These are phyloP conservation scores for Tenthredo mesomela DNA, from an alignment of 2,888 invertebrate genomes.

Conservation along the genomic window DNA sequence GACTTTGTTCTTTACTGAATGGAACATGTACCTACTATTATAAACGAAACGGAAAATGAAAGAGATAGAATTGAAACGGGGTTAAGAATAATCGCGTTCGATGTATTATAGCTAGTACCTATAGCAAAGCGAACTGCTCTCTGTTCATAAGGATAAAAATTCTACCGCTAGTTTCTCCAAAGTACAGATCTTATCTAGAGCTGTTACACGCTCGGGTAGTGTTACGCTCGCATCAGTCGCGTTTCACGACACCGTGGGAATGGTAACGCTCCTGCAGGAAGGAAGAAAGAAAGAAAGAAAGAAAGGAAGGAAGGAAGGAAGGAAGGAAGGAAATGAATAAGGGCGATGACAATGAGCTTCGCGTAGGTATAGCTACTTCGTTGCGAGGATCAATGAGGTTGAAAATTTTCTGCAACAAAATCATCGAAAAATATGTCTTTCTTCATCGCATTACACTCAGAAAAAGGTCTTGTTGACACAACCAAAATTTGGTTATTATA, in stretches of 20 bases:
- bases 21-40: not conserved
- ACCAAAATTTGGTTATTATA: too few species aligned
- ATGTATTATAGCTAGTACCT: not conserved
- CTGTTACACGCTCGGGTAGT: conserved; percentile 51
- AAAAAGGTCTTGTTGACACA: too few species aligned
- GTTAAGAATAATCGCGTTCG: not conserved
- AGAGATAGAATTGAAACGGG: not conserved
- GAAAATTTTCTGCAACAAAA: too few species aligned
- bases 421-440: too few species aligned
- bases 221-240: conserved; percentile 52
- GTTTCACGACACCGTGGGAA: conserved; percentile 52
- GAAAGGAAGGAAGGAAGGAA: too few species aligned
- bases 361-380: too few species aligned
- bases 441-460: too few species aligned
- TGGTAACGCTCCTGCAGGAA: conserved; percentile 38
- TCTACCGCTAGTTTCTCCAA: conserved; percentile 51
- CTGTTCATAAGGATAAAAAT: conserved; percentile 36
- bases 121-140: not conserved
- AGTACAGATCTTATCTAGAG: conserved; percentile 49
- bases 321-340: too few species aligned
- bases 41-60: not conserved
- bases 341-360: too few species aligned
- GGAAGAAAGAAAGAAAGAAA: not conserved
- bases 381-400: too few species aligned
- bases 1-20: not conserved